Base-by-base conservation (phyloP, 1,140 invertebrate genomes). In the Phocides pigmalion region DNA sequence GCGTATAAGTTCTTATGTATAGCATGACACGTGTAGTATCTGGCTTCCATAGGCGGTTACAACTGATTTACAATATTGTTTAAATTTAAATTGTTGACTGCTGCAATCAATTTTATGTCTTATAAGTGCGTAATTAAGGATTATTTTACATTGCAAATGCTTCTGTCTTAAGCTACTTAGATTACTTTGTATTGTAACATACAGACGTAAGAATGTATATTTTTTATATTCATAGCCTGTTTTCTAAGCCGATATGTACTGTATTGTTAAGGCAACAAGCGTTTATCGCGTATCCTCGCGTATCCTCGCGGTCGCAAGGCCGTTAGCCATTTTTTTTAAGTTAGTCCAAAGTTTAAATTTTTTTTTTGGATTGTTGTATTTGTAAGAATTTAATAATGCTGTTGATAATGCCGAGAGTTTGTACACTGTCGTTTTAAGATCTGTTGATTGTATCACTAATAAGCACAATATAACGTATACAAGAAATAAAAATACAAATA, bases 191-290 rank as follows among this genome's bases (percentile, higher is more conserved):
- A 54, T 19, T 66, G 64, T 66, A 66, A 17, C 12, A 66, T 66
- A 66, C 58, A 19, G 32, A 28, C 62, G 39, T 66, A 56, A 66
- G 51, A 49, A 54, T 66, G 59, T 66, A 66, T 62, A 62, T 66
- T 66, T 66, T 66, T 62, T 62, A 66, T 66, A 66, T 62, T 62
- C 16, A 28, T 66, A 66, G 50, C 39, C n/a, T 17, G 35, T 65
- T 62, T 63, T 70, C 14, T 68, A 56, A 72, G 59, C 64, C 44
- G 47, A 68, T 64, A 63, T 72, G 53, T 63, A 72, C 67, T 67
- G 42, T 66, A 63, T 49, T 15, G 49, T 35, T 66, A 22, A 63
- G 37, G 19, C 39, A 63, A 53, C 46, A 49, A 44, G 28, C 35
- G 44, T 66, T 62, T 68, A 44, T 59, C 19, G 54, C 25, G n/a